Conservation (phyloP, 2,888 invertebrate genomes). For the Drosophila monieri region DNA sequence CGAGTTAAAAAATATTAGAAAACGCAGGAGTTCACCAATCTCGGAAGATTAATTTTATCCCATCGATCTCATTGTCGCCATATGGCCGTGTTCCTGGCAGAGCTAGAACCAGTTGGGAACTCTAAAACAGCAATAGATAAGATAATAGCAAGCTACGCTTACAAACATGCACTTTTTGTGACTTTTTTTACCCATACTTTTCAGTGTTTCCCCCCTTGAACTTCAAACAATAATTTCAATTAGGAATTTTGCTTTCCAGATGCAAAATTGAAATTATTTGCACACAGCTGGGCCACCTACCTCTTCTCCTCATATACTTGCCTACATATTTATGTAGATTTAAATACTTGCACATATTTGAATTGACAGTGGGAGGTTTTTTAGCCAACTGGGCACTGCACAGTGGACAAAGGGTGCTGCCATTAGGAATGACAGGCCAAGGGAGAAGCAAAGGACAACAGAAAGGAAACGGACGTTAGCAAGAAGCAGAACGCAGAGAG, state of each 20-base stretch:
- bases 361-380: conserved; percentile 30
- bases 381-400: conserved; percentile 38
- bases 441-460: conserved; percentile 30
- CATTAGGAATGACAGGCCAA: conserved; percentile 68
- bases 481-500: conserved; percentile 45
- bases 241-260: conserved; percentile 64
- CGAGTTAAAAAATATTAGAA: no score
- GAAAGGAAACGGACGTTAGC: conserved; percentile 62
- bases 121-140: neutral
- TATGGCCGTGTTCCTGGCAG: no score
- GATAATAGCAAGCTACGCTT: neutral
- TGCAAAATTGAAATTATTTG: conserved; percentile 77
- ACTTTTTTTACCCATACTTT: neutral
- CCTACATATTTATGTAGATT: neutral
- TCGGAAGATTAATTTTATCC: no score
- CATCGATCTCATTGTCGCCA: no score
- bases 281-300: conserved; percentile 63
- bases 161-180: neutral
- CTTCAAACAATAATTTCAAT: conserved; percentile 64
- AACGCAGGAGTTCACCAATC: no score
- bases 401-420: conserved; percentile 57
- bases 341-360: conserved; percentile 19
- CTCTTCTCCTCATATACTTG: conserved; percentile 14
- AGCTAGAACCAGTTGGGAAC: neutral
- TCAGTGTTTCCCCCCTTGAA: neutral